Conservation (phyloP, 1,140 invertebrate species). For the Listronotus bonariensis region DNA sequence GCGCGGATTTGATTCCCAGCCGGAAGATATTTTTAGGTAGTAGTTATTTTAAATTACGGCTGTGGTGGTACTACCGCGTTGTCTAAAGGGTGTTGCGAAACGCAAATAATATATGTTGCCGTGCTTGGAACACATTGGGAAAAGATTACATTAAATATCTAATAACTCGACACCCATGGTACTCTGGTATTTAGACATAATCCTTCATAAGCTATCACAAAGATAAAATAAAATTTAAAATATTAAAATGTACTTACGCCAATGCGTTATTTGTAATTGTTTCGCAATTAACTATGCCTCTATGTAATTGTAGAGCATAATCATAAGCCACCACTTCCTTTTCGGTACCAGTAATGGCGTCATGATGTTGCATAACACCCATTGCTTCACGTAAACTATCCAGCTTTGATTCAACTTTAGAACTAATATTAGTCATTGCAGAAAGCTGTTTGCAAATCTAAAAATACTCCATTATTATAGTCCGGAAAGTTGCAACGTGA, state of each 20-base stretch:
- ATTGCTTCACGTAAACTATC: conserved; percentile 58
- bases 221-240: background rate
- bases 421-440: conserved; percentile 42
- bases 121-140: background rate
- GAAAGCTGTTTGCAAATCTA: conserved; percentile 60
- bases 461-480: too few relatives aligned
- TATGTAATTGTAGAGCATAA: conserved; percentile 61
- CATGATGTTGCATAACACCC: conserved; percentile 91
- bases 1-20: too few relatives aligned
- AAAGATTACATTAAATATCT: too few relatives aligned
- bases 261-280: conserved; percentile 31
- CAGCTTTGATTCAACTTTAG: conserved; percentile 47
- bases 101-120: background rate
- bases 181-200: too few relatives aligned
- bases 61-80: too few relatives aligned
- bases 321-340: conserved; percentile 87
- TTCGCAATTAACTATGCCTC: conserved; percentile 61
- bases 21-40: too few relatives aligned
- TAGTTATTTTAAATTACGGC: too few relatives aligned
- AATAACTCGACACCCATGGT: too few relatives aligned
- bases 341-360: conserved; percentile 84
- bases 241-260: conserved; percentile 4
- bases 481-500: too few relatives aligned
- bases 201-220: too few relatives aligned
- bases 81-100: too few relatives aligned